Evolutionary conservation across 2,888 invertebrate species (phyloP).

Genomic region (Arctia plantaginis): DNA sequence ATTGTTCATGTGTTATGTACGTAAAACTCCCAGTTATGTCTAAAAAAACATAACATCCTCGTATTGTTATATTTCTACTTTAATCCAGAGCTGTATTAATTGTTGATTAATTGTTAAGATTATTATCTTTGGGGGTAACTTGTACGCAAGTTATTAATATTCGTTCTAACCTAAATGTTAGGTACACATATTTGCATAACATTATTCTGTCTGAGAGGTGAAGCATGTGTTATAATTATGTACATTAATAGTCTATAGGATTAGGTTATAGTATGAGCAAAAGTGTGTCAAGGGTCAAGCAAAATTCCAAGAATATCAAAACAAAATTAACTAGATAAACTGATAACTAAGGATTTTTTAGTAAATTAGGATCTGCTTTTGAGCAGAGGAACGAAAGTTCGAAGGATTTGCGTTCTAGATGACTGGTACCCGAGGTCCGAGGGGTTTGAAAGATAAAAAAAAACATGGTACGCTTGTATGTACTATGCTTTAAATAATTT

Average conservation of each 20-base stretch:
- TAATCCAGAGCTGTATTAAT: conserved; percentile 38
- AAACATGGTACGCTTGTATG: not conserved
- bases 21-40: not conserved
- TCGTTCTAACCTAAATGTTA: conserved; percentile 10
- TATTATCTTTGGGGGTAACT: not conserved
- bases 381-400: too few species aligned
- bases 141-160: conserved; percentile 15
- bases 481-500: too few species aligned
- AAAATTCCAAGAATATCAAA: not conserved
- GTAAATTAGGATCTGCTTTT: not conserved
- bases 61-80: not conserved
- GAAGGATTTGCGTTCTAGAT: too few species aligned
- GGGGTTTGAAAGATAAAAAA: not conserved
- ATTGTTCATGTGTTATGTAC: not conserved
- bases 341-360: not conserved
- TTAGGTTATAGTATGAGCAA: not conserved
- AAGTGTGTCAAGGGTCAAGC: not conserved
- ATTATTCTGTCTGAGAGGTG: conserved; percentile 4
- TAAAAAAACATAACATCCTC: not conserved
- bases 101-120: conserved; percentile 38
- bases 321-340: not conserved
- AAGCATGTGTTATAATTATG: not conserved
- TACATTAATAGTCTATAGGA: conserved; percentile 1
- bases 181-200: conserved; percentile 7
- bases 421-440: too few species aligned